A percentile compares a stretch with the other conserved stretches of the same genome.
Evolutionary conservation across 2,888 invertebrate genomes (phyloP).

Genomic region (Lycia hirtaria): DNA sequence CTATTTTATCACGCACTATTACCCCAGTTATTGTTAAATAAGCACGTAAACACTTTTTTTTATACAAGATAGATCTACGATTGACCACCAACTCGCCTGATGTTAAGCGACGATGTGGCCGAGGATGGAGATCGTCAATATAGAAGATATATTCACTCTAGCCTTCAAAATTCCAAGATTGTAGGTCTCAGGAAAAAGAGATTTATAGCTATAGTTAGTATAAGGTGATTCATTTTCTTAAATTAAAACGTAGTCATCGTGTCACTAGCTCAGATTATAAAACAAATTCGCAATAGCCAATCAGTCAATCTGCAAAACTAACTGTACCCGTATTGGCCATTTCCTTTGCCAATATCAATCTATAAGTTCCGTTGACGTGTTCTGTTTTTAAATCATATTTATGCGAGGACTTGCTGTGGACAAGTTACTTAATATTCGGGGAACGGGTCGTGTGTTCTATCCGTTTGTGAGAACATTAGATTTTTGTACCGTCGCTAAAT

Average conservation of each 20-base stretch:
- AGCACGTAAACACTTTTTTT: too few relatives aligned
- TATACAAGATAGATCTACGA: too few relatives aligned
- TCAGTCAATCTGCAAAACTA: constrained; percentile 60
- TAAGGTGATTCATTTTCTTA: background rate
- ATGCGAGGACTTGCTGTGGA: constrained; percentile 7
- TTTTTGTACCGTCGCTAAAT: constrained; percentile 4
- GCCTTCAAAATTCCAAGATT: too few relatives aligned
- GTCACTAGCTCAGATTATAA: background rate
- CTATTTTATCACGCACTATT: too few relatives aligned
- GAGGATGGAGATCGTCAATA: too few relatives aligned
- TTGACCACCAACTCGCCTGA: too few relatives aligned
- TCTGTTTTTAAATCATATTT: constrained; percentile 51
- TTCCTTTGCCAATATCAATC: constrained; percentile 72
- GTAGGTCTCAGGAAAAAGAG: too few relatives aligned
- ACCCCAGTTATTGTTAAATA: too few relatives aligned
- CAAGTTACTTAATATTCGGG: constrained; percentile 54
- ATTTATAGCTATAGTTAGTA: too few relatives aligned
- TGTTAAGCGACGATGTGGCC: too few relatives aligned
- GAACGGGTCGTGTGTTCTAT: constrained; percentile 33
- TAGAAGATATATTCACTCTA: too few relatives aligned
- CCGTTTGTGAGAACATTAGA: constrained; percentile 46
- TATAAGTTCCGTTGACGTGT: constrained; percentile 74
- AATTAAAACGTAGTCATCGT: background rate
- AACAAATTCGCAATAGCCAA: constrained; percentile 54
- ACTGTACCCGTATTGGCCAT: constrained; percentile 64